These are phyloP conservation scores for Diaperis boleti DNA, from an alignment of 2,888 invertebrate species.

Conservation along the genomic window DNA sequence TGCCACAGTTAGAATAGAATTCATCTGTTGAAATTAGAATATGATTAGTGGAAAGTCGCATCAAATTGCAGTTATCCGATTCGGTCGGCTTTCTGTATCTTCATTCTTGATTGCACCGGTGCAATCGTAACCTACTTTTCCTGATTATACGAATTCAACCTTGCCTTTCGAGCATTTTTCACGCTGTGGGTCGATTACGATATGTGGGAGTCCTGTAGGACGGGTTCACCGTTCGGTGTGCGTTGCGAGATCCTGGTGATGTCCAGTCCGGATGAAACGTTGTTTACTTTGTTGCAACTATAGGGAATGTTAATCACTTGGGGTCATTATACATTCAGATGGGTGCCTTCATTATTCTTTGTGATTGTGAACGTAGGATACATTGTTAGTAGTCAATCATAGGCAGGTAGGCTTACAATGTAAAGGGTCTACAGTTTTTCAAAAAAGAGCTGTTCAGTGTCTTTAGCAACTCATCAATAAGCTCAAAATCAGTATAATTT, in stretches of 20 bases:
- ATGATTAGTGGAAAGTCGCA: constrained; percentile 23
- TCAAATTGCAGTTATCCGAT: not conserved
- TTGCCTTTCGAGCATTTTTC: constrained; percentile 46
- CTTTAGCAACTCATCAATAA: no score
- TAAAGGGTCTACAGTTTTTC: no score
- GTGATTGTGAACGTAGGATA: not conserved
- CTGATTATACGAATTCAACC: constrained; percentile 42
- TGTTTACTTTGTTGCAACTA: constrained; percentile 27
- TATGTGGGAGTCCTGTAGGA: constrained; percentile 40
- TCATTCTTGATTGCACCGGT: constrained; percentile 13
- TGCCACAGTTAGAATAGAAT: constrained; percentile 19
- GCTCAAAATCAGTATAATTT: no score
- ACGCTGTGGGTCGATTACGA: constrained; percentile 43
- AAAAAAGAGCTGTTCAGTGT: no score
- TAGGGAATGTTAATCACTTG: constrained; percentile 28
- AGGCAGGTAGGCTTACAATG: no score
- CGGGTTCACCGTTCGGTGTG: constrained; percentile 17
- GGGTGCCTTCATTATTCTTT: constrained; percentile 8
- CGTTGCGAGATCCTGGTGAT: constrained; percentile 7
- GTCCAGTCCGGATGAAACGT: constrained; percentile 14
- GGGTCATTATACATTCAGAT: constrained; percentile 25
- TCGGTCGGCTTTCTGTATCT: constrained; percentile 24
- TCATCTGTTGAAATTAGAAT: constrained; percentile 8
- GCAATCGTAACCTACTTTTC: constrained; percentile 44
- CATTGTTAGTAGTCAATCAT: no score